These are phyloP conservation scores for Craseonycteris thonglongyai DNA, from an alignment of 2,113 vertebrate species.

Conservation along the genomic window DNA sequence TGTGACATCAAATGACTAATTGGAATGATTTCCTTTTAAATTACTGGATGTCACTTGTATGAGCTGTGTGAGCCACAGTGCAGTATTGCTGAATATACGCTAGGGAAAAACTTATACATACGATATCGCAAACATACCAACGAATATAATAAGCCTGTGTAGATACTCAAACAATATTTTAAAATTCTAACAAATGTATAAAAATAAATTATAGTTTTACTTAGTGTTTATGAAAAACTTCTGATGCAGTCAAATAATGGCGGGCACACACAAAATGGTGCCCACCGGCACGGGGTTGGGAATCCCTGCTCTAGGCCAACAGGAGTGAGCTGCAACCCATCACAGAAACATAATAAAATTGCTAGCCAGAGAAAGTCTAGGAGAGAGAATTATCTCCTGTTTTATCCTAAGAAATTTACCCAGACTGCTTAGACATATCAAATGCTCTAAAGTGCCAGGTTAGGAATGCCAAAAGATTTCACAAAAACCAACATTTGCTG, in stretches of 20 bases:
- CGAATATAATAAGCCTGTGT: too few species aligned
- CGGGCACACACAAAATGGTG: too few species aligned
- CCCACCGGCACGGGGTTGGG: too few species aligned
- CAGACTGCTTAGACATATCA: background rate
- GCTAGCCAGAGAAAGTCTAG: background rate
- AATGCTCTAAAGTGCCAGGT: background rate
- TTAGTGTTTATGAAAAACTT: too few species aligned
- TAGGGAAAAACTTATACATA: too few species aligned
- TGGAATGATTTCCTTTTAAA: slow-evolving; percentile 15
- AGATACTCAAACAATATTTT: too few species aligned
- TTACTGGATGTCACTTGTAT: background rate
- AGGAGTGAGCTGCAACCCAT: background rate
- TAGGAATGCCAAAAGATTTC: background rate
- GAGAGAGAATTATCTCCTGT: background rate
- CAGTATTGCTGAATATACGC: background rate
- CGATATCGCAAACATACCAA: too few species aligned
- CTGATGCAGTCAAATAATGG: too few species aligned
- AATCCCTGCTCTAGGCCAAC: background rate
- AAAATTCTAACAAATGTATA: too few species aligned
- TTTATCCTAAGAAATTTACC: background rate
- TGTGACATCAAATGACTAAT: slow-evolving; percentile 23
- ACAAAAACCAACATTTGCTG: background rate
- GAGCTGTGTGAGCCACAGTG: background rate
- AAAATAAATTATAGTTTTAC: too few species aligned
- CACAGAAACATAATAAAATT: background rate